Evolutionary conservation across 2,888 invertebrate species (phyloP).

Genomic region (Pegoplata infirma): DNA sequence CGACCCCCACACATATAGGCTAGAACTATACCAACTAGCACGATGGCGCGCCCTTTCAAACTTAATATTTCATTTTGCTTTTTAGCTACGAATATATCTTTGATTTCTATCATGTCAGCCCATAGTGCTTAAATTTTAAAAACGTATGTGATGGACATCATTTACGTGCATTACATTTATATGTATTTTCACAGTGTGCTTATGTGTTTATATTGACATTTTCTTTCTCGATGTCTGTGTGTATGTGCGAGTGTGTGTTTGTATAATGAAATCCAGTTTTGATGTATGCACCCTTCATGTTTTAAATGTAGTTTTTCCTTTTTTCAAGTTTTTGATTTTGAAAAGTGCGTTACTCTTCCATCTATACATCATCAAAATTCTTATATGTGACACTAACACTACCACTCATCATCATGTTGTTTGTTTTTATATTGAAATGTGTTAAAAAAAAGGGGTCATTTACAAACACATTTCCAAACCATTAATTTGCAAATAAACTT

Average conservation of each 20-base stretch:
- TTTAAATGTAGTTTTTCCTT: constrained; percentile 10
- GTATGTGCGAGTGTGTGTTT: neutral
- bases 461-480: constrained; percentile 69
- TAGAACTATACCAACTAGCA: too few species aligned
- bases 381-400: neutral
- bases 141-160: constrained; percentile 13
- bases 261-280: constrained; percentile 5
- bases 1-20: too few species aligned
- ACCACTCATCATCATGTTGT: constrained; percentile 1
- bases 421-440: constrained; percentile 7
- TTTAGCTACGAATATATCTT: too few species aligned
- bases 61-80: too few species aligned
- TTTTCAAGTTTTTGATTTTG: neutral
- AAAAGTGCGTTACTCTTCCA: constrained; percentile 29
- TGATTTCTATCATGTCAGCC: too few species aligned
- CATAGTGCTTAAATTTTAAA: neutral
- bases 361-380: neutral
- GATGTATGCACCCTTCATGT: constrained; percentile 44
- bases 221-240: neutral
- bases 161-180: constrained; percentile 42
- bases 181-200: neutral
- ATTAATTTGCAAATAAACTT: constrained; percentile 69
- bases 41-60: too few species aligned
- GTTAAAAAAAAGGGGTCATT: constrained; percentile 62
- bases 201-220: constrained; percentile 16